These are phyloP conservation scores for Podarcis siculus DNA, from an alignment of 2,797 vertebrate species.

Conservation along the genomic window DNA sequence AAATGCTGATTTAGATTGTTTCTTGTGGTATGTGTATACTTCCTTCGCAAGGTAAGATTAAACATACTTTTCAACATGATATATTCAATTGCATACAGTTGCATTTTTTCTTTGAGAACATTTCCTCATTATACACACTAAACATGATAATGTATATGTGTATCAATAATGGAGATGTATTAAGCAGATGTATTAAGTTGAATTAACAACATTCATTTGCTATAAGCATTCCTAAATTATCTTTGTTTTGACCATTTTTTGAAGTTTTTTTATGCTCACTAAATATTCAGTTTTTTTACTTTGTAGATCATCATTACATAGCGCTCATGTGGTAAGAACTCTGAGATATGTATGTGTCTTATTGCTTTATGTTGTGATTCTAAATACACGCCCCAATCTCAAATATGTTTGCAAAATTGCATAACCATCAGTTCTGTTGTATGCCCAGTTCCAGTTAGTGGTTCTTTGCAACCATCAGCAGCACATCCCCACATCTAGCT, in stretches of 20 bases:
- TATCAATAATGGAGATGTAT: too few relatives aligned
- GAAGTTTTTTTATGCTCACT: background rate
- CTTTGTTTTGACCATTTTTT: background rate
- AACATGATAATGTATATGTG: too few relatives aligned
- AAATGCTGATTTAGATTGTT: conserved; percentile 45
- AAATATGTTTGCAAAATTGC: background rate
- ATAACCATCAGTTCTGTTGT: background rate
- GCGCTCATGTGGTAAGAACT: too few relatives aligned
- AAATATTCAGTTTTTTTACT: background rate
- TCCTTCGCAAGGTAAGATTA: background rate
- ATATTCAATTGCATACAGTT: background rate
- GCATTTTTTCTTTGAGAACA: background rate
- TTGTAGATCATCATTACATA: background rate
- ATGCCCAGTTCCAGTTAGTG: background rate
- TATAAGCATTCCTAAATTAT: background rate
- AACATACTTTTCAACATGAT: background rate
- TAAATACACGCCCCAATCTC: background rate
- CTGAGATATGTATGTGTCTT: background rate
- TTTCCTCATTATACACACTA: too few relatives aligned
- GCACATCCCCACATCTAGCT: background rate
- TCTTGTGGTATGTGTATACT: conserved; percentile 49
- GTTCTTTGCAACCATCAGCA: background rate
- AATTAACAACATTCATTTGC: too few relatives aligned
- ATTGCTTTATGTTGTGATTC: background rate
- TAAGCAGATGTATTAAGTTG: too few relatives aligned